Conservation (phyloP, 2,113 vertebrate genomes). For the Hepsetus odoe region DNA sequence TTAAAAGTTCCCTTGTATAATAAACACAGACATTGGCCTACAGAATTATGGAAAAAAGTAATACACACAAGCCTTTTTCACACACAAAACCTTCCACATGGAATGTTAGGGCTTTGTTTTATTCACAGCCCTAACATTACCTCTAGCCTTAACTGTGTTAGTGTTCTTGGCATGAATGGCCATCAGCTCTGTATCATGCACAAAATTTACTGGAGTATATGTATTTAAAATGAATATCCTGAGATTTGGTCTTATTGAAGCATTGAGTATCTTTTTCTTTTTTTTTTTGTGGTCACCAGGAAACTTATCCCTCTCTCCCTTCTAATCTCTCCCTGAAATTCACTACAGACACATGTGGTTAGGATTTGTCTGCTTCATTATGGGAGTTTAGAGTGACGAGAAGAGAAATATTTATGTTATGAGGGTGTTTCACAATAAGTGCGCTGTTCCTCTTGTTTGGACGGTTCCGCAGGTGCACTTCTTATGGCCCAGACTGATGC, state of each 20-base stretch:
- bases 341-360: conserved; percentile 78
- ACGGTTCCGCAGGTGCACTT: conserved; percentile 85
- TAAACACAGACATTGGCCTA: no score
- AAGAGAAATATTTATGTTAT: conserved; percentile 84
- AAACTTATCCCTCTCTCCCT: not conserved
- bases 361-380: conserved; percentile 80
- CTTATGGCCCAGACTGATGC: conserved; percentile 84
- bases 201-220: no score
- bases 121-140: no score
- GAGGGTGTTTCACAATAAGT: conserved; percentile 86
- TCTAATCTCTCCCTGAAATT: conserved; percentile 10
- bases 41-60: no score
- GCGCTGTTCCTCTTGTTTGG: conserved; percentile 86
- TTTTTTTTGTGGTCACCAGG: not conserved
- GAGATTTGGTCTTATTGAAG: not conserved
- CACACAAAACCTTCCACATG: no score
- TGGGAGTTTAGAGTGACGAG: conserved; percentile 77
- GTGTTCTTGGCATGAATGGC: no score
- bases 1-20: no score
- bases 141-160: no score
- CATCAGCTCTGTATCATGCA: no score
- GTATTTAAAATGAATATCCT: not conserved
- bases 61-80: no score
- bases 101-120: no score
- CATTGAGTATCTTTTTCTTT: not conserved